These are phyloP conservation scores for Drosophila paramelanica DNA, from an alignment of 2,888 invertebrate species.

Conservation along the genomic window DNA sequence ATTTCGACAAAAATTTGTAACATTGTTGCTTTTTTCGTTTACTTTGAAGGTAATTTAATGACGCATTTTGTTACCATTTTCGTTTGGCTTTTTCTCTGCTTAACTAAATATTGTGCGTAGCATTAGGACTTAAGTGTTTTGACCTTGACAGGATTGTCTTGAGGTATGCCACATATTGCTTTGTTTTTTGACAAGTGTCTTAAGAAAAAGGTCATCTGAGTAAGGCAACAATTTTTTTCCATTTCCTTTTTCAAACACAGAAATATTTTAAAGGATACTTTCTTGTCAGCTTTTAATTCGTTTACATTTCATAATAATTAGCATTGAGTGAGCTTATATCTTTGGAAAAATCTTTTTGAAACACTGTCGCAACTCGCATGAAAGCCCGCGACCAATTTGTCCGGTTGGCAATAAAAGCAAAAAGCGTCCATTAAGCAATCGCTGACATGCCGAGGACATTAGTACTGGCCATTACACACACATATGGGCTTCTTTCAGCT, in stretches of 20 bases:
- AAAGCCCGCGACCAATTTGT: not conserved
- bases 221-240: constrained; percentile 30
- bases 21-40: constrained; percentile 4
- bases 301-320: not conserved
- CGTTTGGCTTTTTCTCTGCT: constrained; percentile 44
- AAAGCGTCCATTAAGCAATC: constrained; percentile 33
- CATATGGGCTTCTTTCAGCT: not conserved
- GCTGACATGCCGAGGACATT: constrained; percentile 37
- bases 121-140: constrained; percentile 64
- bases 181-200: constrained; percentile 1
- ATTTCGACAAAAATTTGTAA: not conserved
- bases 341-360: not conserved
- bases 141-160: constrained; percentile 41
- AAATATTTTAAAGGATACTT: not conserved
- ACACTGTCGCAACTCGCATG: not conserved
- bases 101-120: constrained; percentile 57
- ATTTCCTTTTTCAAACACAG: not conserved
- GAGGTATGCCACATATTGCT: constrained; percentile 6
- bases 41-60: constrained; percentile 46
- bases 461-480: constrained; percentile 35
- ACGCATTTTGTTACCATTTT: constrained; percentile 52
- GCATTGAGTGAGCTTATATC: not conserved
- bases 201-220: constrained; percentile 17
- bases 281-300: not conserved
- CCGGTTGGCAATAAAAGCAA: constrained; percentile 21